These are phyloP conservation scores for Thamnaconus septentrionalis DNA, from an alignment of 2,113 vertebrate genomes.

Conservation along the genomic window DNA sequence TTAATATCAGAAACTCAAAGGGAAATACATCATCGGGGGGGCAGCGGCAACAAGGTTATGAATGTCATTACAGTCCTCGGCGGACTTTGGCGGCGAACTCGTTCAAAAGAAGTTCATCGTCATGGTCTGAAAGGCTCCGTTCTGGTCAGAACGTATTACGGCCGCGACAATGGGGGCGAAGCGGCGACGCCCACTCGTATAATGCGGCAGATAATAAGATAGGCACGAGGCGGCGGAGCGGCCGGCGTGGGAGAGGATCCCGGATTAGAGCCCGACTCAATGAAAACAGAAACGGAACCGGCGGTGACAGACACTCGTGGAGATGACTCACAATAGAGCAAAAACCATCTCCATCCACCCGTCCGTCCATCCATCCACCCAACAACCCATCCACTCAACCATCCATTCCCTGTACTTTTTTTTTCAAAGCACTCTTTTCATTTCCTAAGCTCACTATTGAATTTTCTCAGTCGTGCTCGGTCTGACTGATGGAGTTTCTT, in stretches of 20 bases:
- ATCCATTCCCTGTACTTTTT: slow-evolving; percentile 33
- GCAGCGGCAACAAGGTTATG: slow-evolving; percentile 58
- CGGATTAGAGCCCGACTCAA: slow-evolving; percentile 58
- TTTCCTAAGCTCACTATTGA: slow-evolving; percentile 68
- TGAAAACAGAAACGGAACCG: slow-evolving; percentile 54
- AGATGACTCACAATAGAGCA: slow-evolving; percentile 46
- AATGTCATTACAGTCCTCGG: slow-evolving; percentile 65
- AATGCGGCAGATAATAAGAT: slow-evolving; percentile 63
- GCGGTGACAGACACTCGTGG: slow-evolving; percentile 56
- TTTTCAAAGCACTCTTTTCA: slow-evolving; percentile 68
- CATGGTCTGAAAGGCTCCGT: slow-evolving; percentile 42
- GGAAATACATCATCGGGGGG: slow-evolving; percentile 43
- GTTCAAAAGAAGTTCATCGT: slow-evolving; percentile 53
- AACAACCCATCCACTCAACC: too few species aligned
- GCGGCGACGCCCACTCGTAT: slow-evolving; percentile 46
- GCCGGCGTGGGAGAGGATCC: slow-evolving; percentile 55
- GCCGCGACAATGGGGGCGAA: slow-evolving; percentile 40
- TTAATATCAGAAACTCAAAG: slow-evolving; percentile 18
- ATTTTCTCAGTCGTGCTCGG: slow-evolving; percentile 64
- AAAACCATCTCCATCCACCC: slow-evolving; percentile 44
- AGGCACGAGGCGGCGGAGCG: slow-evolving; percentile 52
- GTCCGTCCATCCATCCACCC: slow-evolving; percentile 7
- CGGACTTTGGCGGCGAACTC: slow-evolving; percentile 40
- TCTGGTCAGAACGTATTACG: slow-evolving; percentile 40
- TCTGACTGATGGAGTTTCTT: slow-evolving; percentile 50